Conservation (phyloP, 2,113 vertebrate species). For the Pagrus major region DNA sequence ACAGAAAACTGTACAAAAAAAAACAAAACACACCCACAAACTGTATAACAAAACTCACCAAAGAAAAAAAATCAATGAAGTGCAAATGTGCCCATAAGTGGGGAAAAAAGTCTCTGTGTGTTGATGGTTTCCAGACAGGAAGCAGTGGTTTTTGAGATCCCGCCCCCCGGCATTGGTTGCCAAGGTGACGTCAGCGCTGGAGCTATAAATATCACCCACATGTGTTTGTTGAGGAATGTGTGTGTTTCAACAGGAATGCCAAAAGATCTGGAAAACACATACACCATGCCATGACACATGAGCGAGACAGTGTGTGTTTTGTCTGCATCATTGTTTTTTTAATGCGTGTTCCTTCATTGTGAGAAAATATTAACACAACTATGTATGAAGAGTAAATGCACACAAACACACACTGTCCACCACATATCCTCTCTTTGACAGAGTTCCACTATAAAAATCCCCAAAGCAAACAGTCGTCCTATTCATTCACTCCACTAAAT, state of each 20-base stretch:
- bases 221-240: constrained; percentile 72
- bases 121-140: constrained; percentile 50
- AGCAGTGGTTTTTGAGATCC: constrained; percentile 33
- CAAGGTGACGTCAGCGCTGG: constrained; percentile 64
- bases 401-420: neutral
- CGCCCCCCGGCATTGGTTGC: constrained; percentile 39
- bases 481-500: constrained; percentile 28
- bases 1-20: neutral
- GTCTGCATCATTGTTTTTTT: constrained; percentile 9
- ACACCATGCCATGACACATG: neutral
- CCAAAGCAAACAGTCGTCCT: constrained; percentile 26
- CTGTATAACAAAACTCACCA: neutral
- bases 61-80: neutral
- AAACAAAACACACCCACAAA: too few relatives aligned
- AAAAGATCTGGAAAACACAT: constrained; percentile 16
- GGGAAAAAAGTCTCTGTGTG: neutral
- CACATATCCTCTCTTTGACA: neutral
- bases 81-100: neutral
- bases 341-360: too few relatives aligned
- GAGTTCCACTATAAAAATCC: neutral
- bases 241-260: constrained; percentile 58
- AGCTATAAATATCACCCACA: constrained; percentile 77
- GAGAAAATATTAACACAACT: neutral
- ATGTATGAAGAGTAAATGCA: neutral
- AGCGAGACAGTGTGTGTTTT: neutral